These are phyloP conservation scores for Hyles lineata DNA, from an alignment of 2,888 invertebrate species.

Conservation along the genomic window DNA sequence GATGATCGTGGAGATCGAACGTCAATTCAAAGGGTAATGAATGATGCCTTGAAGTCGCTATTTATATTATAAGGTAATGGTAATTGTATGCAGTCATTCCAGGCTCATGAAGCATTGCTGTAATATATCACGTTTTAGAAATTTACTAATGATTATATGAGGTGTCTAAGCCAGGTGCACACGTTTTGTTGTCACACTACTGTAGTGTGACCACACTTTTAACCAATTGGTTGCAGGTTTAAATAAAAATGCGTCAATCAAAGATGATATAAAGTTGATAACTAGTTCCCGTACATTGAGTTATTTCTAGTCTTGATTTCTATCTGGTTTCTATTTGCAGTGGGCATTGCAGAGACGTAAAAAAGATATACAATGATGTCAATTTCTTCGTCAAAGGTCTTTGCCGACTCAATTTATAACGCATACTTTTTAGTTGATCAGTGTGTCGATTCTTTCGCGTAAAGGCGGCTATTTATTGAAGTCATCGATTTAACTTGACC, in stretches of 20 bases:
- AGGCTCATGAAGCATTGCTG: no score
- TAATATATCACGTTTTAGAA: no score
- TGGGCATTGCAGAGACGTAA: background rate
- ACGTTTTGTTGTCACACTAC: no score
- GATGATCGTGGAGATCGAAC: constrained; percentile 42
- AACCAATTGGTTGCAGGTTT: no score
- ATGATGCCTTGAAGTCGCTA: background rate
- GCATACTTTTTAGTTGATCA: background rate
- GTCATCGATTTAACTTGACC: constrained; percentile 42
- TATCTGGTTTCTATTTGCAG: background rate
- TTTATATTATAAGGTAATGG: background rate
- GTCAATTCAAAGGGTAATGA: constrained; percentile 34
- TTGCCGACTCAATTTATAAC: constrained; percentile 12
- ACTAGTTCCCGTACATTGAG: background rate
- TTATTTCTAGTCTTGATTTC: background rate
- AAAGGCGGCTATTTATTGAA: constrained; percentile 46
- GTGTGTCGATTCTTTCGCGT: constrained; percentile 40
- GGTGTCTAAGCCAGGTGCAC: no score
- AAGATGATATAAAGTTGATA: no score
- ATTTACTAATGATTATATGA: no score
- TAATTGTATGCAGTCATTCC: no score
- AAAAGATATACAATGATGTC: constrained; percentile 14
- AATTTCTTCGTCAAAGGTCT: constrained; percentile 8
- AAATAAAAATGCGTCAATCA: no score
- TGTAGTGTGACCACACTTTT: no score